Percentiles rank a stretch among this genome's conserved stretches.
Evolutionary conservation across 1,140 invertebrate species (phyloP).

Genomic region (Branchinecta lynchi): DNA sequence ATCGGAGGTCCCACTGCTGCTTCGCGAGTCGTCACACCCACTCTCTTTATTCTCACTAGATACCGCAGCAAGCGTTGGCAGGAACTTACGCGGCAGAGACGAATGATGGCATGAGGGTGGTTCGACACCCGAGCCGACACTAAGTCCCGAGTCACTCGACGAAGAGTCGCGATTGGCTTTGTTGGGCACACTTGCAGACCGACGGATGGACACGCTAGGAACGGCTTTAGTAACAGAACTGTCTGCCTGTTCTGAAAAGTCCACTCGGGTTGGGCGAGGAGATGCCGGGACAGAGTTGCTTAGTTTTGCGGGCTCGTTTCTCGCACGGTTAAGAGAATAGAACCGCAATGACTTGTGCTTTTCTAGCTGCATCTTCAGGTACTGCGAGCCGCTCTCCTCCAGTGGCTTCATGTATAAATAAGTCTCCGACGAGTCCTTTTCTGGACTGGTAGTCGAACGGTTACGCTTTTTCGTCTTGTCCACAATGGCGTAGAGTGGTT

Average conservation of each 20-base stretch:
- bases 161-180: constrained; percentile 3
- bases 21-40: neutral
- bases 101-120: neutral
- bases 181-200: neutral
- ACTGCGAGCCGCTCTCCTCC: neutral
- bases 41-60: neutral
- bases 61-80: neutral
- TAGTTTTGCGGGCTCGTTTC: neutral
- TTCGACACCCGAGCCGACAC: neutral
- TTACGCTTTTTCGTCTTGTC: neutral
- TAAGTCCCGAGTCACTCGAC: neutral
- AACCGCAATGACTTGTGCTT: neutral
- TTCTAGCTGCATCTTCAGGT: constrained; percentile 3
- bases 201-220: neutral
- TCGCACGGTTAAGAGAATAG: neutral
- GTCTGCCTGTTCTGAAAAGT: neutral
- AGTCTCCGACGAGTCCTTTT: neutral
- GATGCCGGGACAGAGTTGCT: neutral
- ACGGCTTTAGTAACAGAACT: neutral
- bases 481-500: neutral
- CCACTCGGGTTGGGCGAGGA: neutral
- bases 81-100: neutral
- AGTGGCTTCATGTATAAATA: constrained; percentile 1
- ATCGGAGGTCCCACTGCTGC: neutral
- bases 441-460: neutral